Evolutionary conservation across 2,113 vertebrate genomes (phyloP).

Genomic region (Fregata magnificens): DNA sequence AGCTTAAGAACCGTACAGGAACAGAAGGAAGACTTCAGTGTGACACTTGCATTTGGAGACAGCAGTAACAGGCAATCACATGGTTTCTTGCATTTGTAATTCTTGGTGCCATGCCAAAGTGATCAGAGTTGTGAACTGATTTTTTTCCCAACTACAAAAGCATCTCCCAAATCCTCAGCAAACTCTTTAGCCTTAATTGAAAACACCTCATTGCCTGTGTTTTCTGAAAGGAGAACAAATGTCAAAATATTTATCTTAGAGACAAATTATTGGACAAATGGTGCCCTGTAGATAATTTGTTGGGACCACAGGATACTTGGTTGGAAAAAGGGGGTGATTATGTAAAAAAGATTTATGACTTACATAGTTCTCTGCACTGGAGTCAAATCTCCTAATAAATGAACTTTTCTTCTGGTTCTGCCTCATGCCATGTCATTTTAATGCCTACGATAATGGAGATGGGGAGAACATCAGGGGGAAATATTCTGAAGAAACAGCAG

Average conservation of each 20-base stretch:
- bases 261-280: conserved; percentile 3
- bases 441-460: not conserved
- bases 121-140: not conserved
- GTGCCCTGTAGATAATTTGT: not conserved
- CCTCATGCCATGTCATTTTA: not conserved
- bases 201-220: not conserved
- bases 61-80: not conserved
- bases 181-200: not conserved
- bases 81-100: not conserved
- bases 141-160: not conserved
- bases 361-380: not conserved
- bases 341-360: not conserved
- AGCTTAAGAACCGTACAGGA: not conserved
- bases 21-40: not conserved
- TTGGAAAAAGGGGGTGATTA: not conserved
- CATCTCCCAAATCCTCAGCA: not conserved
- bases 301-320: not conserved
- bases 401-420: not conserved
- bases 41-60: not conserved
- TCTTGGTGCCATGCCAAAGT: not conserved
- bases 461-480: not conserved
- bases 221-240: not conserved
- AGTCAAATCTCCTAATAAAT: not conserved
- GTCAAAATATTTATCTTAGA: conserved; percentile 42
- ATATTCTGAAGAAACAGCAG: not conserved